Percentiles rank a stretch among this genome's conserved stretches.
Evolutionary conservation across 2,797 vertebrate species (phyloP).

Genomic region (Eulemur coronatus): DNA sequence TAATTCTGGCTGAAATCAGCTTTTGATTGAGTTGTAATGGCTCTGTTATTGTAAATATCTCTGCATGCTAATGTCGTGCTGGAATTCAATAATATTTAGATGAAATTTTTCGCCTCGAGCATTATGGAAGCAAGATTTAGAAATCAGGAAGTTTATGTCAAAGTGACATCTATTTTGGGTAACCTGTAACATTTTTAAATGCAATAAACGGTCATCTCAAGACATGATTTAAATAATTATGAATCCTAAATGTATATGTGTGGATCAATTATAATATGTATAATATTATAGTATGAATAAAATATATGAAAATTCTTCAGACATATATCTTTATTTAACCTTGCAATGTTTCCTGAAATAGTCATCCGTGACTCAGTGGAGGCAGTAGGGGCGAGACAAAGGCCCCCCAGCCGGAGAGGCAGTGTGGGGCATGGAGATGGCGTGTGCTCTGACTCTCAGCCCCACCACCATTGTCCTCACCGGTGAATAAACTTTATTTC

Average conservation of each 20-base stretch:
- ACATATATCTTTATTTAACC: constrained; percentile 57
- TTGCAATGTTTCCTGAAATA: constrained; percentile 31
- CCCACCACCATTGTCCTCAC: fast-evolving
- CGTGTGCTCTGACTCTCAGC: neutral
- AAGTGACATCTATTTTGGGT: constrained; percentile 86
- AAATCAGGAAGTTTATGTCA: constrained; percentile 86
- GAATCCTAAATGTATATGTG: constrained; percentile 48
- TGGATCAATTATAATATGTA: constrained; percentile 60
- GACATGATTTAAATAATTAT: constrained; percentile 82
- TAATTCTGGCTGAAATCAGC: constrained; percentile 92
- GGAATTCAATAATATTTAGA: constrained; percentile 92
- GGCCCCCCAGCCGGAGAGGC: neutral
- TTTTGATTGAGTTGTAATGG: constrained; percentile 93
- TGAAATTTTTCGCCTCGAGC: constrained; percentile 88
- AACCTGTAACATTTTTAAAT: constrained; percentile 78
- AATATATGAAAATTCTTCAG: constrained; percentile 44
- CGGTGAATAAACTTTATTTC: neutral
- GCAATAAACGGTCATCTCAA: constrained; percentile 83
- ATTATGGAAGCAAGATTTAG: constrained; percentile 85
- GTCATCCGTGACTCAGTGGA: neutral
- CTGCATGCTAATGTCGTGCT: constrained; percentile 89
- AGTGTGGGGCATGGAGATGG: fast-evolving
- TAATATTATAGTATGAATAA: constrained; percentile 55
- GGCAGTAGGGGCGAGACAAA: neutral
- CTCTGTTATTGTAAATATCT: constrained; percentile 93